These are phyloP conservation scores for Zaprionus taronus DNA, from an alignment of 1,140 invertebrate genomes.

Conservation along the genomic window DNA sequence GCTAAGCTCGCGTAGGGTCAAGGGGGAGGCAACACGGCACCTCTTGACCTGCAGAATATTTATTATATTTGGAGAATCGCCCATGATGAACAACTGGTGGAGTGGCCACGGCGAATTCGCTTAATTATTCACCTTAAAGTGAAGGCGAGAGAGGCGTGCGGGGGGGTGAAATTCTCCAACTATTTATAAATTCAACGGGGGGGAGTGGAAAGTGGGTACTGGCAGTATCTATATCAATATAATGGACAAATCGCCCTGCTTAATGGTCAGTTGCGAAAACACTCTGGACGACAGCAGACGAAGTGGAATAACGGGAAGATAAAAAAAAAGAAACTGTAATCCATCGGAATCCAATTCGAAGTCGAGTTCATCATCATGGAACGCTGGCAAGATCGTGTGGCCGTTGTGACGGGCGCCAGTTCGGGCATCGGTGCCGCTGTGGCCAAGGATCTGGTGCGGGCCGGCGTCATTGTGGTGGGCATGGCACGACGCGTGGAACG, in stretches of 20 bases:
- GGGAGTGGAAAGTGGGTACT: neutral
- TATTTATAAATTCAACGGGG: conserved; percentile 29
- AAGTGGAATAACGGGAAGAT: neutral
- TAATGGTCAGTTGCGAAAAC: conserved; percentile 18
- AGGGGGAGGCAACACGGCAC: neutral
- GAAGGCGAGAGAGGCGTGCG: neutral
- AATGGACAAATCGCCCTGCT: neutral
- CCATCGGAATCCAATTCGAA: neutral
- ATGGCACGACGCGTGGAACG: conserved; percentile 87
- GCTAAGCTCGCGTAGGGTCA: neutral
- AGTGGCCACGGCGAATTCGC: conserved; percentile 10
- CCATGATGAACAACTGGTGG: conserved; percentile 9
- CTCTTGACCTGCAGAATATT: conserved; percentile 28
- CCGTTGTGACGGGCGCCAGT: conserved; percentile 89
- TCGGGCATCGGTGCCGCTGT: conserved; percentile 89
- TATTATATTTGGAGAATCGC: conserved; percentile 14
- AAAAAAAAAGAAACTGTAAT: neutral
- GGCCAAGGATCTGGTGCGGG: conserved; percentile 85
- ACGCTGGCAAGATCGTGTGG: conserved; percentile 86
- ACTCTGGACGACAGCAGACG: conserved; percentile 1
- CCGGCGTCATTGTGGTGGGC: conserved; percentile 89
- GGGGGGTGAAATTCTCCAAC: conserved; percentile 7
- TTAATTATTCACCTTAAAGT: conserved; percentile 37
- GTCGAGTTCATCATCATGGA: conserved; percentile 85
- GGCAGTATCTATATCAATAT: conserved; percentile 9